Percentiles rank a stretch among this genome's conserved stretches.
Evolutionary conservation across 35 echinoderm and acorn worm genomes (phyloP).

Genomic region (Lytechinus pictus): DNA sequence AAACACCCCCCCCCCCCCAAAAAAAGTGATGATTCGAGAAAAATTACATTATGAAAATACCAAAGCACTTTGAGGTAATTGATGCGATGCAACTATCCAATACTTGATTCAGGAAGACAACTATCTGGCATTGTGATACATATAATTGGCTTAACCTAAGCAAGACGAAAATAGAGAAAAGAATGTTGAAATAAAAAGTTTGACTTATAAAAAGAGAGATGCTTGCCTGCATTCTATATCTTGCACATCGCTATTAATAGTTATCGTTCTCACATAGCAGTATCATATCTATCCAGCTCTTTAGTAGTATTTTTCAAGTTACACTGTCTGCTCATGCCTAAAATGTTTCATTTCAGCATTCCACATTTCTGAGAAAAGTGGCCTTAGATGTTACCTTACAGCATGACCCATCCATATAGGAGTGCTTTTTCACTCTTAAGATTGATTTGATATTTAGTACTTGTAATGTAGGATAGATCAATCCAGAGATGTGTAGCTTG

Average conservation of each 20-base stretch:
- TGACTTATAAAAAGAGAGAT: neutral
- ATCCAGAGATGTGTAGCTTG: neutral
- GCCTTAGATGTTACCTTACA: neutral
- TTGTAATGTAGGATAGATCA: neutral
- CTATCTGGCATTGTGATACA: neutral
- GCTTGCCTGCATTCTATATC: constrained; percentile 17
- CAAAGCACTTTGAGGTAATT: neutral
- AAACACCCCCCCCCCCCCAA: no score
- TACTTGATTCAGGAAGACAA: neutral
- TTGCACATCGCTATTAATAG: neutral
- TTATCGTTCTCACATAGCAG: neutral
- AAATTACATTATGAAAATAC: neutral
- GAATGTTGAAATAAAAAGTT: neutral
- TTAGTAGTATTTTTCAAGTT: neutral
- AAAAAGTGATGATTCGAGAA: no score
- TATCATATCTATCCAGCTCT: no score
- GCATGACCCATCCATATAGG: neutral
- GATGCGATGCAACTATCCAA: neutral
- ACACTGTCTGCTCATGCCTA: neutral
- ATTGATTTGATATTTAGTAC: neutral
- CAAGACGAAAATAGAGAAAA: neutral
- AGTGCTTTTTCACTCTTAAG: neutral
- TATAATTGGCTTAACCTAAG: neutral
- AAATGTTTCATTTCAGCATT: constrained; percentile 5
- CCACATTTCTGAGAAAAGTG: neutral